phyloP scores from a whole-genome alignment of 2,113 vertebrate species.

The Perccottus glenii region DNA sequence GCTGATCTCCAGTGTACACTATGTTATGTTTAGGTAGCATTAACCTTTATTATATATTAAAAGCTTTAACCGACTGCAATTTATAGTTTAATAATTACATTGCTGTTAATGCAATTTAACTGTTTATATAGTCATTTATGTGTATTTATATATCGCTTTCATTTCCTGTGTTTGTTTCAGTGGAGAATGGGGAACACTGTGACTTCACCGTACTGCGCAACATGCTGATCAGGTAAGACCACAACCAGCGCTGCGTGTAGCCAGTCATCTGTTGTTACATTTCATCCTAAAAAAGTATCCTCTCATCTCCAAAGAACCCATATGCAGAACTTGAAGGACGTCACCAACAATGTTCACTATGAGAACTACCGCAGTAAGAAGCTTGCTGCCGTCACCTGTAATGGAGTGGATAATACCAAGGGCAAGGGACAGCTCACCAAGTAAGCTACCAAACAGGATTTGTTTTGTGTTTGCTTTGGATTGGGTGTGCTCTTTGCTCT shows the following conservation, averaged over 20 bases:
- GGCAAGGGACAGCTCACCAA: constrained; percentile 82
- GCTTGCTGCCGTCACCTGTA: constrained; percentile 83
- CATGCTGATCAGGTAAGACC: constrained; percentile 83
- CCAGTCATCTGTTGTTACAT: neutral
- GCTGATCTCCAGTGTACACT: no score
- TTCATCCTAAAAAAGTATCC: neutral
- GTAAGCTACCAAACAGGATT: constrained; percentile 51
- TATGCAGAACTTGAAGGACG: constrained; percentile 85
- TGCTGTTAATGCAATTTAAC: neutral
- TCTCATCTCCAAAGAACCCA: constrained; percentile 70
- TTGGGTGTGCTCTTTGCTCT: no score
- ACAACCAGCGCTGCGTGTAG: neutral
- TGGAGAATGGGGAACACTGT: constrained; percentile 85
- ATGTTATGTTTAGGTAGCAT: no score
- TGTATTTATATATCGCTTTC: constrained; percentile 3
- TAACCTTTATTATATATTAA: no score
- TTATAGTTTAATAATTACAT: neutral
- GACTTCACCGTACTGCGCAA: constrained; percentile 85
- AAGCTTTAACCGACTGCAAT: neutral
- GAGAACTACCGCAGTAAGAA: constrained; percentile 85
- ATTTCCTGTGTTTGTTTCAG: constrained; percentile 66
- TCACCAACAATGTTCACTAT: constrained; percentile 85
- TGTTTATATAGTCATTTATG: neutral
- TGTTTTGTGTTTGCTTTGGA: no score
- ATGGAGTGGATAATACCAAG: constrained; percentile 79